Base-by-base conservation (phyloP, 2,113 vertebrate genomes). In the Notothenia rossii region DNA sequence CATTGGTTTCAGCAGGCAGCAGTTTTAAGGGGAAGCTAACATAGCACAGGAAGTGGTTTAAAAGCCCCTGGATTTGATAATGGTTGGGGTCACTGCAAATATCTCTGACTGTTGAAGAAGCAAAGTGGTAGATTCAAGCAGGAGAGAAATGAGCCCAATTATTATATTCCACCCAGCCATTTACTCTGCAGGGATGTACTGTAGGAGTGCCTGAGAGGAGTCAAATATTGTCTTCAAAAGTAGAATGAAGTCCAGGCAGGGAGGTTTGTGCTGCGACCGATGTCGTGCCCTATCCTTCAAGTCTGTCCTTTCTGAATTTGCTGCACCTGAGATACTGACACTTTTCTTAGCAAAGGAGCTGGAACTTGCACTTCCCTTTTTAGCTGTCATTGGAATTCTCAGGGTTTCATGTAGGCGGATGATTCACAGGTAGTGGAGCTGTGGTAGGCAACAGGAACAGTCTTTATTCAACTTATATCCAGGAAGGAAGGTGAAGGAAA, bases 121-220 rank as follows among this genome's bases (percentile, higher is more conserved):
- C 60, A 85, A 64, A 79, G 59, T 45, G 48, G 68, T 55, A 48
- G 65, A 71, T 72, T 76, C 8, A 15, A 72, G 75, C 33, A 46
- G 63, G 58, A 68, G 22, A 71, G 61, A 85, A 85, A 86, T 73
- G 72, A 86, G 77, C 33, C 51, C 64, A 75, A 29, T 82, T 69
- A 86, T 84, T 86, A 43, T 84, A 84, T 79, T 81, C 59, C 81
- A 70, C 66, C 10, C 68, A 69, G 10, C 74, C 78, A 65, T 77
- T 76, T 76, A 67, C 40, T 69, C 61, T 49, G 67, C 61, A 67
- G 33, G 25, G 45, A 58, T 70, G 46, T 76, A 7, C 36, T 40
- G 36, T 73, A 10, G 49, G 36, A 74, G 58, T 25, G 56, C 13
- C 67, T 17, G 72, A 82, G 50, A 72, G 33, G 62, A 79, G 14